These are phyloP conservation scores for Phyllostomus hastatus DNA, from an alignment of 2,113 vertebrate genomes.

Conservation along the genomic window DNA sequence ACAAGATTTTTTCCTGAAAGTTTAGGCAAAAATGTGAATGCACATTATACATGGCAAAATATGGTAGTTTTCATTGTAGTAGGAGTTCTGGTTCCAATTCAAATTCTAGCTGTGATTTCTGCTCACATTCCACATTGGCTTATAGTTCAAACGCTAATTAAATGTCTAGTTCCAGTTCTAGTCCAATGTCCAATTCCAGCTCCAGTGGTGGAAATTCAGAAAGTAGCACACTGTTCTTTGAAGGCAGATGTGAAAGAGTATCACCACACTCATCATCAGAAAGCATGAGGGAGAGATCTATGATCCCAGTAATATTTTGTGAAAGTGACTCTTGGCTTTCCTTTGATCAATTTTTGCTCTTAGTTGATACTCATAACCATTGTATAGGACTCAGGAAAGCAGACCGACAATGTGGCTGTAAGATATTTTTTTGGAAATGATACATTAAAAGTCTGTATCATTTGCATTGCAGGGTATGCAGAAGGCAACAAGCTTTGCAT, in stretches of 20 bases:
- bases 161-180: not conserved
- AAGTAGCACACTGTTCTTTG: constrained; percentile 40
- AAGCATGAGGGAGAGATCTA: constrained; percentile 48
- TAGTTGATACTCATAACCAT: constrained; percentile 85
- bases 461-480: constrained; percentile 85
- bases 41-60: no score
- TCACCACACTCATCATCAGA: not conserved
- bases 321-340: constrained; percentile 89
- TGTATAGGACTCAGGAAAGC: constrained; percentile 93
- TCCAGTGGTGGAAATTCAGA: constrained; percentile 59
- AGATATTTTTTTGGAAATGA: constrained; percentile 90
- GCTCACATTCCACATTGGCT: not conserved
- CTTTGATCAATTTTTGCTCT: constrained; percentile 88
- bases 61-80: not conserved
- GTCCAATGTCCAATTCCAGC: no score
- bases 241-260: constrained; percentile 64
- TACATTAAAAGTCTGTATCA: constrained; percentile 82
- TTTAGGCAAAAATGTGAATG: no score
- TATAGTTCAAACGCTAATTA: not conserved
- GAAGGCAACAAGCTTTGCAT: constrained; percentile 92
- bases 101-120: not conserved
- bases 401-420: constrained; percentile 93
- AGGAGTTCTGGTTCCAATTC: not conserved
- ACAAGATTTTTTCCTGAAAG: no score
- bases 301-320: constrained; percentile 81